Base-by-base conservation (phyloP, 2,888 invertebrate genomes). In the Agrilus biguttatus region DNA sequence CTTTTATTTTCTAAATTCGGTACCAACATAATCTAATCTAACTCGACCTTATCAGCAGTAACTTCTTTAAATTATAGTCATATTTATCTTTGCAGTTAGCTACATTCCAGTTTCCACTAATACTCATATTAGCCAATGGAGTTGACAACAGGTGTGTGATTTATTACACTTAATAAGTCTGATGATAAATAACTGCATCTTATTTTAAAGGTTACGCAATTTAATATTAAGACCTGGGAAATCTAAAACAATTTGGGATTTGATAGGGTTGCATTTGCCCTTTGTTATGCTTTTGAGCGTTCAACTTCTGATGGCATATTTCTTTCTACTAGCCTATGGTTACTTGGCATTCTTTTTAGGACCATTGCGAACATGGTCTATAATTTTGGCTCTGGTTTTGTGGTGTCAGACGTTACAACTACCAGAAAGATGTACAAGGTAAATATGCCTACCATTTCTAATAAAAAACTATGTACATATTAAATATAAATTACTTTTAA, bases 291-390 rank as follows among this genome's bases (percentile, higher is more conserved):
- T 81, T 44, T 59, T 80, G 45, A 63, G 70, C 14, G 63, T 78
- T 45, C 80, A 82, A 60, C 56, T 78, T 41, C 57, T 77, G 44
- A 70, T 81, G 62, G 77, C 79, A 0, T 84, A 83, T 59, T 80
- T 83, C 60, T 88, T 87, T 59, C 85, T 83, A 77, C 59, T 82
- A 51, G 83, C 84, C 13, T 88, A 89, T 66, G 88, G 88, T 8
- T 79, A 78, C 1, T 61, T 83, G 59, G 83, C 88, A 1, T 76
- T 84, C 47, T 50, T 87, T 42, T 67, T 88, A 47, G 85, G 87
- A 40, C 87, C 88, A 0, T 66, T 89, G 39, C 71, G 87, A 52
- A 83, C 85, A 1, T 89, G 88, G 83, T 83, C 85, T 42, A 69
- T 87, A 40, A 57, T 79, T 39, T 62, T 87, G 48, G 82, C 81